Conservation (phyloP, 2,888 invertebrate genomes). For the Serrognathus titanus region DNA sequence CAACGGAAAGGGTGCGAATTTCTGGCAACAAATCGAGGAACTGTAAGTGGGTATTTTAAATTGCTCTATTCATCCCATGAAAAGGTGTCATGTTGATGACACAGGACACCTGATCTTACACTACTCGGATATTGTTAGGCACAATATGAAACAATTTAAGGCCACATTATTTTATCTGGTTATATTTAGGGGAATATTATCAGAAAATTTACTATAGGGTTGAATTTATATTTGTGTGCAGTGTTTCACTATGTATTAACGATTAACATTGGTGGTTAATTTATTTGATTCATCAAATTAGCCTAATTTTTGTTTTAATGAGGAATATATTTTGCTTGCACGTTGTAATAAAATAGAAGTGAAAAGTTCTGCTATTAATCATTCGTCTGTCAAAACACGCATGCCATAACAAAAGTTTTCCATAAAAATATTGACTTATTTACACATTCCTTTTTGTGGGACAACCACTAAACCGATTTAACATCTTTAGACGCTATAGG, state of each 20-base stretch:
- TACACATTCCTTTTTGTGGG: constrained; percentile 6
- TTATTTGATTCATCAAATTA: no score
- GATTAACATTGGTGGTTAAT: no score
- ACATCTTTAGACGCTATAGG: constrained; percentile 33
- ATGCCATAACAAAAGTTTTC: neutral
- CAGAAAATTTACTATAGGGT: no score
- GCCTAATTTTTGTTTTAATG: no score
- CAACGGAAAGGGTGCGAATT: constrained; percentile 34
- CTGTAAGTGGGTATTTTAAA: constrained; percentile 39
- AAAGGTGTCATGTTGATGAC: constrained; percentile 18
- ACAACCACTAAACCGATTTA: constrained; percentile 13
- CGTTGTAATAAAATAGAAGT: no score
- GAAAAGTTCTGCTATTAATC: no score
- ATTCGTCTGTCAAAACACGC: no score
- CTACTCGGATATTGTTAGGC: constrained; percentile 26
- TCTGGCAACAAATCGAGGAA: constrained; percentile 34
- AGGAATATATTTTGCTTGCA: no score
- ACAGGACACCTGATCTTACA: constrained; percentile 26
- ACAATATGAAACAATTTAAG: constrained; percentile 40
- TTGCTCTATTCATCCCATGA: constrained; percentile 32
- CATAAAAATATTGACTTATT: constrained; percentile 22
- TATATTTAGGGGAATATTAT: no score
- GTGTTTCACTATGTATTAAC: no score
- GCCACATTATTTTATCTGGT: constrained; percentile 11
- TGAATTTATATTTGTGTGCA: no score